phyloP scores from a whole-genome alignment of 64 coral and sea anemone species.

The Pocillopora damicornis region DNA sequence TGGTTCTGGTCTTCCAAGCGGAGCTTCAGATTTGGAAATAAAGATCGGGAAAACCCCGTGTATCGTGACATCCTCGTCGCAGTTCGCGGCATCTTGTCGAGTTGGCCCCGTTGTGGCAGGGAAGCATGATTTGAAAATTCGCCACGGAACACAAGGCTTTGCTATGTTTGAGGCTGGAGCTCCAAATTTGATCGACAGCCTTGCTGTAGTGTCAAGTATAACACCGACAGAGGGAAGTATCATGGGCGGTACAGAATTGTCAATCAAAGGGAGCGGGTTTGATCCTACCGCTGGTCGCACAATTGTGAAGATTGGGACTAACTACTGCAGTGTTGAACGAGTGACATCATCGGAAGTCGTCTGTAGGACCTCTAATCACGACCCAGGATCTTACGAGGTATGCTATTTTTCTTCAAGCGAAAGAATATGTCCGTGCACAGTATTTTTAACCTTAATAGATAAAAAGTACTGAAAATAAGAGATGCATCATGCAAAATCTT shows the following conservation, averaged over 20 bases:
- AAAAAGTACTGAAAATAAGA: neutral
- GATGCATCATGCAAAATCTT: no score
- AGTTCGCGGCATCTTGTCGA: constrained; percentile 26
- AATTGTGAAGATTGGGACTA: constrained; percentile 44
- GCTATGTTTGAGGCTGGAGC: constrained; percentile 49
- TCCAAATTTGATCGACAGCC: constrained; percentile 22
- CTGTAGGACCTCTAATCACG: constrained; percentile 42
- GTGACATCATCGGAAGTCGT: constrained; percentile 46
- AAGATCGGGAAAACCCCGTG: constrained; percentile 41
- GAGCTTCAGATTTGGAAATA: constrained; percentile 32
- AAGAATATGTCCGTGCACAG: neutral
- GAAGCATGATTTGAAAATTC: constrained; percentile 37
- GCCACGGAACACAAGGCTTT: constrained; percentile 33
- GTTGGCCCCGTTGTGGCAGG: constrained; percentile 50
- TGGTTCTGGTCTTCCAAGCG: constrained; percentile 46
- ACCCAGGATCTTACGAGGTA: constrained; percentile 66
- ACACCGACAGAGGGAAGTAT: constrained; percentile 64
- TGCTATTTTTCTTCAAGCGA: neutral
- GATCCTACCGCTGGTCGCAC: constrained; percentile 44
- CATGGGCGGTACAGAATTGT: constrained; percentile 49
- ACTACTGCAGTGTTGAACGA: constrained; percentile 32
- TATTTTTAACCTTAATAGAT: neutral
- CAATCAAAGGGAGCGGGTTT: constrained; percentile 66
- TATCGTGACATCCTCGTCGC: constrained; percentile 30
- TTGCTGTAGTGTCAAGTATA: constrained; percentile 46